Evolutionary conservation across 2,113 vertebrate genomes (phyloP).

Genomic region (Cettia cetti): DNA sequence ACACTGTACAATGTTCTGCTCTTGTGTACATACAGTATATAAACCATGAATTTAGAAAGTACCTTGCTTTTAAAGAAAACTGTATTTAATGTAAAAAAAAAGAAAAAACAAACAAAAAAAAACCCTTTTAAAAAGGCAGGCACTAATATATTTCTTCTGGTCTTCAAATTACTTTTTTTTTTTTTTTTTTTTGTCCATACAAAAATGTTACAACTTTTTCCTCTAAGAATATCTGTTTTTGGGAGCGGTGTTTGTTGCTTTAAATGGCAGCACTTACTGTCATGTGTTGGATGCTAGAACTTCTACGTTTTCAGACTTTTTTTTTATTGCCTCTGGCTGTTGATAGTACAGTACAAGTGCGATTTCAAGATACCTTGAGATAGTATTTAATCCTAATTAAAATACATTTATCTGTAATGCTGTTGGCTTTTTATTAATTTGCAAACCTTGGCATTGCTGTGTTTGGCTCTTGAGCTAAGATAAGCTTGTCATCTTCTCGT

Average conservation of each 20-base stretch:
- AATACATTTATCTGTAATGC: constrained; percentile 82
- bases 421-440: constrained; percentile 69
- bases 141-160: constrained; percentile 76
- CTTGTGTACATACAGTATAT: constrained; percentile 60
- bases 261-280: constrained; percentile 64
- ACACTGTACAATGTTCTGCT: constrained; percentile 44
- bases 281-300: constrained; percentile 60
- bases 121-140: constrained; percentile 65
- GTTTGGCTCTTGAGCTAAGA: background rate
- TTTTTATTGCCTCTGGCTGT: constrained; percentile 85
- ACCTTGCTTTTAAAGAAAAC: constrained; percentile 68
- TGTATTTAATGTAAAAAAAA: constrained; percentile 78
- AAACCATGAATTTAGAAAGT: constrained; percentile 62
- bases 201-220: constrained; percentile 47
- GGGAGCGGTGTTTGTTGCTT: constrained; percentile 62
- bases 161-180: constrained; percentile 42
- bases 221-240: constrained; percentile 59
- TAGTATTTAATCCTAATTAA: constrained; percentile 96
- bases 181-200: constrained; percentile 45
- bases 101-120: background rate
- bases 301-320: constrained; percentile 67
- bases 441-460: constrained; percentile 26
- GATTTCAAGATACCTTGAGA: constrained; percentile 79
- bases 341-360: constrained; percentile 79
- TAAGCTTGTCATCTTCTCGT: background rate